Evolutionary conservation across 1,140 invertebrate species (phyloP), one percentile per base, ranked within the genome.

Genomic region (Oryzaephilus surinamensis): DNA sequence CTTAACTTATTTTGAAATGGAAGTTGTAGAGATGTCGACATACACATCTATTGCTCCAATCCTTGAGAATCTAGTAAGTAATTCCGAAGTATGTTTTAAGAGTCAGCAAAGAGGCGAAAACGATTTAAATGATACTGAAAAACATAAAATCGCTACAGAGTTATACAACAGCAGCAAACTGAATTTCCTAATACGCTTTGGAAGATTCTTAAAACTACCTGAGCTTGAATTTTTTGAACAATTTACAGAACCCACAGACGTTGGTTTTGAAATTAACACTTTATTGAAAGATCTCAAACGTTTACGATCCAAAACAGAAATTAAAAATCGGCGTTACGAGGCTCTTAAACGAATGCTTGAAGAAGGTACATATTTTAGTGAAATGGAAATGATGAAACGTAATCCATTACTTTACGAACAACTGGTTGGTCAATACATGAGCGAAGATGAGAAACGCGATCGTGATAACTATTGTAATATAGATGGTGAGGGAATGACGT

Each of bases 361-460:
- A 14, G 71, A 81, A 39, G 77, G 83, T 20, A 67, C 73, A 15
- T 95, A 95, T 63, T 96, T 96, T 52, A 85, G 79, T 60, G 87
- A 94, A 58, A 75, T 74, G 40, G 84, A 91, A 71, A 96, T 96
- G 90, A 89, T 89, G 74, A 81, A 78, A 48, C 63, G 92, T 45
- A 88, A 91, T 64, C 91, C 91, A 1, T 68, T 88, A 33, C 59
- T 95, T 0, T 96, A 89, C 66, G 84, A 95, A 34, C 79, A 93
- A 52, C 64, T 96, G 36, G 66, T 95, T 35, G 90, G 89, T 0
- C 79, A 82, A 54, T 91, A 85, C 61, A 59, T 93, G 41, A 79
- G 77, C 5, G 73, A 81, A 36, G 75, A 84, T 28, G 84, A 94
- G 61, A 77, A 75, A 32, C 63, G 78, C 19, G 78, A 84, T 51